Percentiles rank a stretch among this genome's conserved stretches.
Conservation (phyloP, 2,888 invertebrate species). For the Sisyra terminalis region DNA sequence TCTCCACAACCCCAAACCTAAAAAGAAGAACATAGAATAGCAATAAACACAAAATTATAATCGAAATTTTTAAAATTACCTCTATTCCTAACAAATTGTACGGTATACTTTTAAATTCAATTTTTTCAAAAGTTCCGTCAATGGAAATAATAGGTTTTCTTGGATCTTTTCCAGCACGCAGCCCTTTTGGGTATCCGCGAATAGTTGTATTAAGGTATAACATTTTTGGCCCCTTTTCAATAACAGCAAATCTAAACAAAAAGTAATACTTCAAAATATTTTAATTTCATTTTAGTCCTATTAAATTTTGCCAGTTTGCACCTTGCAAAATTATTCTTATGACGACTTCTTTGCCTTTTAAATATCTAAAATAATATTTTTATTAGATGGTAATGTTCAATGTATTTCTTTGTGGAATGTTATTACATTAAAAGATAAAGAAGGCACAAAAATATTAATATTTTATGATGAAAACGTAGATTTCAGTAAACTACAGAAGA, state of each 20-base stretch:
- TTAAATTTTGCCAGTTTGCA: too few relatives aligned
- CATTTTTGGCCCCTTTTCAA: slow-evolving; percentile 54
- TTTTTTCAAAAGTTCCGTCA: slow-evolving; percentile 55
- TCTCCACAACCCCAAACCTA: slow-evolving; percentile 82
- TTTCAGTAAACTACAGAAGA: too few relatives aligned
- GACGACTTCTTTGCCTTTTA: too few relatives aligned
- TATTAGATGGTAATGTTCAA: background rate
- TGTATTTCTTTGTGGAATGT: too few relatives aligned
- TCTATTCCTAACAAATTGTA: slow-evolving; percentile 45
- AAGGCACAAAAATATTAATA: too few relatives aligned
- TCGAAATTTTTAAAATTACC: slow-evolving; percentile 22
- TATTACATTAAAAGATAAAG: too few relatives aligned
- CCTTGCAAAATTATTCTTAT: too few relatives aligned
- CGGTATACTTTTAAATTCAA: slow-evolving; percentile 50
- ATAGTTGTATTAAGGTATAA: slow-evolving; percentile 70
- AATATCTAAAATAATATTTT: background rate
- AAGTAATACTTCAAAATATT: too few relatives aligned
- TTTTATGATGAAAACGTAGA: too few relatives aligned
- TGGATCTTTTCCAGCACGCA: slow-evolving; percentile 68
- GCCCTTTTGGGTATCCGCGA: slow-evolving; percentile 70
- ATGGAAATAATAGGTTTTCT: slow-evolving; percentile 56
- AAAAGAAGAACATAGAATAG: too few relatives aligned
- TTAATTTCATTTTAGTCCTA: too few relatives aligned
- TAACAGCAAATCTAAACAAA: slow-evolving; percentile 31
- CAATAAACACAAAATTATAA: too few relatives aligned